These are phyloP conservation scores for Scaptodrosophila lebanonensis DNA, from an alignment of 1,140 invertebrate genomes.

Conservation along the genomic window DNA sequence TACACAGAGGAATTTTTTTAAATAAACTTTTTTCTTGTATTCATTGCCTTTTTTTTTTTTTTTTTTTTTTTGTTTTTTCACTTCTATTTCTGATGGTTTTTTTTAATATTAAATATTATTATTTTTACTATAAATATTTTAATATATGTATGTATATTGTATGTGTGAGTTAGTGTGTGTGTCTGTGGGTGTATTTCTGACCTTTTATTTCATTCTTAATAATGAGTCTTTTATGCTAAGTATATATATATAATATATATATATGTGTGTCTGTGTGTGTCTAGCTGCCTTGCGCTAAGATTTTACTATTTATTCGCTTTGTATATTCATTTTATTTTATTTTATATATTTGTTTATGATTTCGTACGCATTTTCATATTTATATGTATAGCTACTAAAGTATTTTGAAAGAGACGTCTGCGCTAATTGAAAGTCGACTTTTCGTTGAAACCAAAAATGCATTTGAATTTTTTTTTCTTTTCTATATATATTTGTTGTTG, in stretches of 20 bases:
- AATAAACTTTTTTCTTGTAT: conserved; percentile 62
- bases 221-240: conserved; percentile 38
- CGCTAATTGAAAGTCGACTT: conserved; percentile 19
- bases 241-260: conserved; percentile 40
- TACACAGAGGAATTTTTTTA: conserved; percentile 52
- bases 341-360: conserved; percentile 4
- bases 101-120: conserved; percentile 68
- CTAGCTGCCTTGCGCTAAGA: too few relatives aligned
- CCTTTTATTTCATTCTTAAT: conserved; percentile 4
- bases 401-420: conserved; percentile 14
- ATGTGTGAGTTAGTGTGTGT: not conserved
- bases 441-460: conserved; percentile 50
- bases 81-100: conserved; percentile 10
- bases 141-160: conserved; percentile 32
- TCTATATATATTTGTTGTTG: conserved; percentile 28
- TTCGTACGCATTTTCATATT: conserved; percentile 3
- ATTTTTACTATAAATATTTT: conserved; percentile 70
- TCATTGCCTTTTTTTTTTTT: conserved; percentile 50
- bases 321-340: conserved; percentile 20
- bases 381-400: conserved; percentile 5
- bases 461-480: conserved; percentile 24
- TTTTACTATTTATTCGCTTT: conserved; percentile 60
- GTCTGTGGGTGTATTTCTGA: conserved; percentile 7
- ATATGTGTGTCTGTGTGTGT: conserved; percentile 25
- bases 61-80: conserved; percentile 32